A percentile compares a stretch with the other conserved stretches of the same genome.
Conservation (phyloP, 2,888 invertebrate species). For the Drepana falcataria region DNA sequence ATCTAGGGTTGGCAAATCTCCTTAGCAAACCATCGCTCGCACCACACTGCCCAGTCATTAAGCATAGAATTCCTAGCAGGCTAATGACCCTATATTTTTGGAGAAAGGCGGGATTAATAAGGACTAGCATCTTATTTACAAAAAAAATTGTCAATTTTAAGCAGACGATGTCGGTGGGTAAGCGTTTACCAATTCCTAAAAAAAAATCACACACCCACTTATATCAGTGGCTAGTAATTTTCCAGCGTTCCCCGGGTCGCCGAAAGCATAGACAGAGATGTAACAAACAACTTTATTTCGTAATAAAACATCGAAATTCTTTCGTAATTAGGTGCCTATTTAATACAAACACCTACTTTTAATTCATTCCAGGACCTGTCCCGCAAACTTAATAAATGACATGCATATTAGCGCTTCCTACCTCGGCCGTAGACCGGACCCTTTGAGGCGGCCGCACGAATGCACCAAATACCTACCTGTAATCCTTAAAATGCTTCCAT, state of each 20-base stretch:
- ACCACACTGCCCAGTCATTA: slow-evolving; percentile 53
- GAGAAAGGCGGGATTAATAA: not conserved
- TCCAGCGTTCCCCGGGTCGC: no score
- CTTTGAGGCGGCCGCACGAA: slow-evolving; percentile 57
- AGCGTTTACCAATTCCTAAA: no score
- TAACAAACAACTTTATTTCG: no score
- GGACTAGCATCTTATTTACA: no score
- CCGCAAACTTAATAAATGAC: not conserved
- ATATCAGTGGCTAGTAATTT: no score
- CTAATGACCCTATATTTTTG: slow-evolving; percentile 25
- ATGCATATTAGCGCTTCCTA: slow-evolving; percentile 19
- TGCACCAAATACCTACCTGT: slow-evolving; percentile 46
- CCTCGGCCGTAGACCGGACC: slow-evolving; percentile 28
- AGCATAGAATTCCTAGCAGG: slow-evolving; percentile 52
- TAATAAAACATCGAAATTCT: no score
- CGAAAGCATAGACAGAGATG: no score
- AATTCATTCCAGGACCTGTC: not conserved
- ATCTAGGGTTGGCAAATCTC: slow-evolving; percentile 35
- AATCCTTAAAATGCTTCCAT: slow-evolving; percentile 48
- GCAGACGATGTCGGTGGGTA: no score
- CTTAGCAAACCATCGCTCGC: slow-evolving; percentile 43
- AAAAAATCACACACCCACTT: no score
- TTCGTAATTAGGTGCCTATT: no score
- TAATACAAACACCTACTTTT: no score
- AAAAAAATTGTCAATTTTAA: no score